phyloP scores from a whole-genome alignment of 30 jellyfish, hydroid and myxozoan species.

The Turritopsis dohrnii region DNA sequence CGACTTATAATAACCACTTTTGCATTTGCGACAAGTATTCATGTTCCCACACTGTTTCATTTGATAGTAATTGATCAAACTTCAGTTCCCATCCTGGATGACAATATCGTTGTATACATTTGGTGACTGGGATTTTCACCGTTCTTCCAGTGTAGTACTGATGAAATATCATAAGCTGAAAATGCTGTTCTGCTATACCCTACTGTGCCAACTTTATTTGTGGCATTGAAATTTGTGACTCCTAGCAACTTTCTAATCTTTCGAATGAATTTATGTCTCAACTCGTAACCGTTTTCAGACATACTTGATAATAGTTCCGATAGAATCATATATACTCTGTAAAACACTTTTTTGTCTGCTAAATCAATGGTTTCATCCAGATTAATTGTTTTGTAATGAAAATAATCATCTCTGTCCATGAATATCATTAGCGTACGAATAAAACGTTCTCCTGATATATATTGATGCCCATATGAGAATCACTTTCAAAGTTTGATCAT shows the following conservation, averaged over 20 bases:
- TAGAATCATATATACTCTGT: background rate
- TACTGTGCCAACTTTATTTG: background rate
- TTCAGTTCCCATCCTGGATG: slow-evolving; percentile 7
- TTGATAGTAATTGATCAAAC: background rate
- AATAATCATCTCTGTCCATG: background rate
- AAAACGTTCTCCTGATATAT: background rate
- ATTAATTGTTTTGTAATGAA: background rate
- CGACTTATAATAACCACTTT: background rate
- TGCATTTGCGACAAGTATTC: slow-evolving; percentile 2
- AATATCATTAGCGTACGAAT: background rate
- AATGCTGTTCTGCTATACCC: background rate
- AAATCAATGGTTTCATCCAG: background rate
- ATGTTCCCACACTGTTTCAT: background rate
- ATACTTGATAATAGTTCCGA: background rate
- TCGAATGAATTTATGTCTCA: background rate
- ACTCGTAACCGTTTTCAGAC: background rate
- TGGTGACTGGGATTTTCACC: background rate
- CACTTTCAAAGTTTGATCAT: too few relatives aligned
- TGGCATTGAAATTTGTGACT: background rate
- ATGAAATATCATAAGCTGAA: background rate
- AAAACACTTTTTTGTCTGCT: background rate
- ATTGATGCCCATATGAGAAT: background rate
- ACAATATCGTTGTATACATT: background rate
- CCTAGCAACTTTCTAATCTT: background rate
- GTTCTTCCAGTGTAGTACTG: background rate